Evolutionary conservation across 2,888 invertebrate genomes (phyloP).

Genomic region (Diarsia mendica): DNA sequence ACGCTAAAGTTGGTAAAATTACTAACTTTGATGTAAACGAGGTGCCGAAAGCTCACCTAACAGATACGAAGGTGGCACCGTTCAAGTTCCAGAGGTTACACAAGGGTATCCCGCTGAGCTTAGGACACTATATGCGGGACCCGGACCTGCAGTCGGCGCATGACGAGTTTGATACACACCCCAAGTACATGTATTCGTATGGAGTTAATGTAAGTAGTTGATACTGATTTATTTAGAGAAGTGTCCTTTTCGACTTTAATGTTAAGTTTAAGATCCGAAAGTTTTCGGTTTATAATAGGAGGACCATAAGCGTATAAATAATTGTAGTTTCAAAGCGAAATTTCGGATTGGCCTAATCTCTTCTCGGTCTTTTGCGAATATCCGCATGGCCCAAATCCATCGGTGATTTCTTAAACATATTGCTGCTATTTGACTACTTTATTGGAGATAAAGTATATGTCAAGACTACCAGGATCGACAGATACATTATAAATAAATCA

Average conservation of each 20-base stretch:
- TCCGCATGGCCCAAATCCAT: background rate
- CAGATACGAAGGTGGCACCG: slow-evolving; percentile 56
- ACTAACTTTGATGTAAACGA: slow-evolving; percentile 18
- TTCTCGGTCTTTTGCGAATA: background rate
- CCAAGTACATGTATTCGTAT: slow-evolving; percentile 80
- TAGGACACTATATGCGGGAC: slow-evolving; percentile 72
- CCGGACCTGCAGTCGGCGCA: slow-evolving; percentile 46
- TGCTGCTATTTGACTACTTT: too few relatives aligned
- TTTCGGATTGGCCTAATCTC: background rate
- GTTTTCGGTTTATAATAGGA: background rate
- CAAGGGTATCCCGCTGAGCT: slow-evolving; percentile 67
- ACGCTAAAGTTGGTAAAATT: background rate
- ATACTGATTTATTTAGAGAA: background rate
- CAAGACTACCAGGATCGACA: too few relatives aligned
- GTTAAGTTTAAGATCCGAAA: background rate
- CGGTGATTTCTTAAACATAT: background rate
- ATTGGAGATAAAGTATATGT: too few relatives aligned
- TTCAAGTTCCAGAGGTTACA: slow-evolving; percentile 70
- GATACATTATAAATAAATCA: too few relatives aligned
- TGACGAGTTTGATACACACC: slow-evolving; percentile 71
- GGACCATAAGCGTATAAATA: background rate
- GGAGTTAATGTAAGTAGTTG: slow-evolving; percentile 83
- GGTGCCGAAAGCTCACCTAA: slow-evolving; percentile 6
- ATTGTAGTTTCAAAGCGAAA: background rate
- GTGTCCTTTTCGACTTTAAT: background rate